phyloP scores from a whole-genome alignment of 2,797 vertebrate genomes.

The Percopsis omiscomaycus region DNA sequence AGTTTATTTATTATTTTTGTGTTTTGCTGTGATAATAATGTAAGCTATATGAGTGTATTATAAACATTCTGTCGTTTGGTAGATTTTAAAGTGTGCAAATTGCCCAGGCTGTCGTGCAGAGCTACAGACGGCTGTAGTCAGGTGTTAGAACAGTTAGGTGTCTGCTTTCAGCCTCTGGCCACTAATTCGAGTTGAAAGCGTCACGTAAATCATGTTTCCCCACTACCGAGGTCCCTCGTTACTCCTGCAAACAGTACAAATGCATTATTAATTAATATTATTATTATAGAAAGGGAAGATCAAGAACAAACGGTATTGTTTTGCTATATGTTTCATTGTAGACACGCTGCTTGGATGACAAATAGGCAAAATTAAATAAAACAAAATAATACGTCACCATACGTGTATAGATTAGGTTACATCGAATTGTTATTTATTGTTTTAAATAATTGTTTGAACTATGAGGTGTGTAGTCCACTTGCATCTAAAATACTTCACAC shows the following conservation, averaged over 20 bases:
- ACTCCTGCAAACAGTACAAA: slow-evolving; percentile 26
- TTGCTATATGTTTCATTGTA: too few species aligned
- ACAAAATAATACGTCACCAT: too few species aligned
- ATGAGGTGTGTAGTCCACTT: too few species aligned
- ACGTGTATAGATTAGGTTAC: too few species aligned
- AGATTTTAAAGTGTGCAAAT: slow-evolving; percentile 42
- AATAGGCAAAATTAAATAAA: too few species aligned
- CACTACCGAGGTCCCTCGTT: slow-evolving; percentile 43
- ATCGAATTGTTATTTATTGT: too few species aligned
- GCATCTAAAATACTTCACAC: too few species aligned
- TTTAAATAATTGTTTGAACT: too few species aligned
- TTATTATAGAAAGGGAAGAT: too few species aligned
- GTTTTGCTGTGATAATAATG: slow-evolving; percentile 30
- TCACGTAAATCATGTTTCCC: slow-evolving; percentile 70
- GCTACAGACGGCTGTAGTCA: slow-evolving; percentile 59
- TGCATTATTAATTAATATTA: slow-evolving; percentile 31
- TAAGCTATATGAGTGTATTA: slow-evolving; percentile 13
- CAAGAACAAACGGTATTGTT: too few species aligned
- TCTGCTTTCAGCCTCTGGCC: slow-evolving; percentile 77
- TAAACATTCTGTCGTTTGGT: slow-evolving; percentile 38
- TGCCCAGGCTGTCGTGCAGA: slow-evolving; percentile 28
- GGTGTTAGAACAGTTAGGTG: slow-evolving; percentile 64
- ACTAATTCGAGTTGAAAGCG: slow-evolving; percentile 74
- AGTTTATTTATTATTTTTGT: not conserved
- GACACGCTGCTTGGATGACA: too few species aligned